Evolutionary conservation across 37 sponge, comb jelly and placozoan species (phyloP).

Genomic region (Spongia lamella): DNA sequence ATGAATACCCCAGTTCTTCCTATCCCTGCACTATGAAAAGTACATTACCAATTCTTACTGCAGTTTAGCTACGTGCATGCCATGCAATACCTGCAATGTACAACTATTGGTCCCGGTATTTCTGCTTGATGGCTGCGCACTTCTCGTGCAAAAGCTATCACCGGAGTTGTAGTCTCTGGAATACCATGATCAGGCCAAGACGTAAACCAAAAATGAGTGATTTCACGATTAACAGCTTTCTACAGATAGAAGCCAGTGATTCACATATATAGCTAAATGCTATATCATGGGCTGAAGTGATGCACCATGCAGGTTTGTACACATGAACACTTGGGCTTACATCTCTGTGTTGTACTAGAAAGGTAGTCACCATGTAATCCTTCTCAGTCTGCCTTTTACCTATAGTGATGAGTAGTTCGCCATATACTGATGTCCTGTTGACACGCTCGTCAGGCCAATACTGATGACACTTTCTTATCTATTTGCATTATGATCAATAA

Average conservation of each 20-base stretch:
- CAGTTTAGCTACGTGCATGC: too few relatives aligned
- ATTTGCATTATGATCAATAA: neutral
- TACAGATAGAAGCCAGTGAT: slow-evolving; percentile 13
- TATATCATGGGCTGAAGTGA: too few relatives aligned
- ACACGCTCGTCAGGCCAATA: slow-evolving; percentile 86
- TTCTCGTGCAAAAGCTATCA: slow-evolving; percentile 57
- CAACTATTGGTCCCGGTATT: slow-evolving; percentile 65
- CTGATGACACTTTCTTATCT: slow-evolving; percentile 78
- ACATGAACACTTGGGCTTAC: too few relatives aligned
- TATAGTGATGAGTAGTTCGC: slow-evolving; percentile 64
- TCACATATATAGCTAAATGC: neutral
- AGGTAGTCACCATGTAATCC: slow-evolving; percentile 45
- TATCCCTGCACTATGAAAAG: slow-evolving; percentile 69
- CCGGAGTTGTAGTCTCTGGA: slow-evolving; percentile 46
- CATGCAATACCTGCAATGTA: slow-evolving; percentile 91
- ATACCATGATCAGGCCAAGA: slow-evolving; percentile 92
- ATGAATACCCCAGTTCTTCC: slow-evolving; percentile 90
- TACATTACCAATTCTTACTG: too few relatives aligned
- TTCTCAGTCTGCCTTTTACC: slow-evolving; percentile 20
- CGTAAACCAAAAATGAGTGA: slow-evolving; percentile 86
- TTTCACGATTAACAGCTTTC: slow-evolving; percentile 75
- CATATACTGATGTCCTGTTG: slow-evolving; percentile 34
- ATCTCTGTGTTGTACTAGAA: slow-evolving; percentile 47
- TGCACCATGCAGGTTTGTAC: too few relatives aligned
- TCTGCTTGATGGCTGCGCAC: neutral